phyloP scores from a whole-genome alignment of 1,140 invertebrate genomes.

The Epicauta chinensis region DNA sequence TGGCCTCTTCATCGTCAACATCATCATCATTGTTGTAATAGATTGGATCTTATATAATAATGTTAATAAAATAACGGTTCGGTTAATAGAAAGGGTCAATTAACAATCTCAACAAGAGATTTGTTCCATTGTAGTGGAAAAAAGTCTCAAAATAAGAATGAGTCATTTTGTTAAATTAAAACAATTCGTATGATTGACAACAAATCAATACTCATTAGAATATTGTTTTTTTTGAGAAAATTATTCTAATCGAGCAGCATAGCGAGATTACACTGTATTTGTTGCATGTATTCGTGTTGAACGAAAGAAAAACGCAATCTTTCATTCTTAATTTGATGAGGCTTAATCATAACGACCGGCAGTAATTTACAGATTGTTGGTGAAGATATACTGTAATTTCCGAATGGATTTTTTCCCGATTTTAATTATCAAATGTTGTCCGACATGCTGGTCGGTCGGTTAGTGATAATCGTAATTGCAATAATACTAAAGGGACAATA shows the following conservation, averaged over 20 bases:
- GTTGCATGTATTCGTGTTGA: too few species aligned
- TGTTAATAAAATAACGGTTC: slow-evolving; percentile 12
- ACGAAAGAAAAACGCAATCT: neutral
- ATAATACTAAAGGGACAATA: too few species aligned
- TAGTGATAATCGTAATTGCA: too few species aligned
- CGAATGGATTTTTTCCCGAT: slow-evolving; percentile 31
- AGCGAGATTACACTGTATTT: too few species aligned
- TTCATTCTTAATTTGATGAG: slow-evolving; percentile 27
- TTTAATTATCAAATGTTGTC: slow-evolving; percentile 25
- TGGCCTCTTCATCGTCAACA: too few species aligned
- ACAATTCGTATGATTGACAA: slow-evolving; percentile 9
- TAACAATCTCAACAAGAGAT: slow-evolving; percentile 15
- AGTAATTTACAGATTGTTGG: slow-evolving; percentile 24
- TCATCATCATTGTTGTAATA: too few species aligned
- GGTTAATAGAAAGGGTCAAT: slow-evolving; percentile 13
- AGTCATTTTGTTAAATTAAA: slow-evolving; percentile 9
- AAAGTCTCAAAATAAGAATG: slow-evolving; percentile 7
- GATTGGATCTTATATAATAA: slow-evolving; percentile 13
- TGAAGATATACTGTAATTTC: slow-evolving; percentile 29
- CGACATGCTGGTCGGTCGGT: too few species aligned
- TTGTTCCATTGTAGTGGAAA: slow-evolving; percentile 4
- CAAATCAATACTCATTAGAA: slow-evolving; percentile 9
- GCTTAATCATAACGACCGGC: slow-evolving; percentile 26
- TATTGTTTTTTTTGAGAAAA: too few species aligned
- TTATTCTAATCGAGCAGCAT: too few species aligned